Base-by-base conservation (phyloP, 1,140 invertebrate genomes). In the Brachionus sp. region DNA sequence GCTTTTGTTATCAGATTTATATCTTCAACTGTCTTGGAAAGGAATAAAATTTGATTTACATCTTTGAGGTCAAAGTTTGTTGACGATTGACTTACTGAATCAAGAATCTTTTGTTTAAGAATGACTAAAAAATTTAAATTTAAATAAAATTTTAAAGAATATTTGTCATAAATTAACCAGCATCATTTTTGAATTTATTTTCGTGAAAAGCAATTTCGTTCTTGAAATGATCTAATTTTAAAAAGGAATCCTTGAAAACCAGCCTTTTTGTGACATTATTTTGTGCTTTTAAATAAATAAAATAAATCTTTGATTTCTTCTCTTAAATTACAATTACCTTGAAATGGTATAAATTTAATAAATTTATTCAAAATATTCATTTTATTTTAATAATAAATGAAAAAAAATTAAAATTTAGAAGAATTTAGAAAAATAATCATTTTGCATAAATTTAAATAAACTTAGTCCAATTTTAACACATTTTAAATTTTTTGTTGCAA, bases 171-270 rank as follows among this genome's bases (percentile, higher is more conserved):
- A 75, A 75, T 9, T 37, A 13, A 66, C 77, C 39, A 33, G 37
- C 37, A 39, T 80, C 12, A 10, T 66, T 66, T 39, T 80, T 44
- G 3, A 16, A 44, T 44, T 80, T 80, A 10, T 80, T 80, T 6
- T 80, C 39, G 13, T 19, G 7, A 35, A 80, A 80, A 13, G 37
- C 2, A 19, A 19, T 39, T 29, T 80, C 77, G 25, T 25, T 39
- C 57, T 66, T 80, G 33, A 80, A 80, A 23, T 80, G 50, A 62
- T 80, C 77, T 19, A 80, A 35, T 66, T 80, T 80, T 23, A 80
- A 37, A 62, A 75, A 75, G 4, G 70, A 44, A 25, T 75, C 70
- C 16, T 75, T 75, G 39, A 75, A 75, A 25, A 75, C 70, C 46
- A 75, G 25, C 23, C 70, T 42, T 46, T 75, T 75, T 16, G 46